These are phyloP conservation scores for Diadegma fenestrale DNA, from an alignment of 2,888 invertebrate species.

Conservation along the genomic window DNA sequence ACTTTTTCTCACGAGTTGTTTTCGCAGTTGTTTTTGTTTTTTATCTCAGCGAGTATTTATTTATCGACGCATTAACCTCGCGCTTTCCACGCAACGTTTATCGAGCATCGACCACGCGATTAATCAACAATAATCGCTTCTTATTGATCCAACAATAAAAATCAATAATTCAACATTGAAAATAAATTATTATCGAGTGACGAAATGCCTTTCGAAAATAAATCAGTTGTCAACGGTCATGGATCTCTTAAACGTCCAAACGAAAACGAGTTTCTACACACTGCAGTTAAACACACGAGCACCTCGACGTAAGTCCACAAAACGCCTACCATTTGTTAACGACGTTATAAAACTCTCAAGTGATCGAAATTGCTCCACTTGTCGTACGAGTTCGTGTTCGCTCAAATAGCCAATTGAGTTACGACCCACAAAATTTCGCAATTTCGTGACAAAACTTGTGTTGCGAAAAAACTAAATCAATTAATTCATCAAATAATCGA, in stretches of 20 bases:
- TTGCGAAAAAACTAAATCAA: background rate
- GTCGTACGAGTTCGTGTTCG: background rate
- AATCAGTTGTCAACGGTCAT: constrained; percentile 72
- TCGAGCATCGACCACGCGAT: background rate
- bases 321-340: background rate
- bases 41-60: background rate
- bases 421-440: background rate
- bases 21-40: background rate
- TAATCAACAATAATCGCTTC: background rate
- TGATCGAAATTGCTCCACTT: constrained; percentile 17
- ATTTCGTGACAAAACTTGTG: background rate
- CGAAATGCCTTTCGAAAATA: constrained; percentile 76
- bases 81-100: background rate
- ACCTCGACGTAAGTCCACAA: constrained; percentile 73
- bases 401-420: background rate
- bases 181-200: constrained; percentile 8
- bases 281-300: constrained; percentile 75
- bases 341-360: background rate
- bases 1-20: background rate
- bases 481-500: background rate
- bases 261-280: constrained; percentile 79
- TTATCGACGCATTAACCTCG: background rate
- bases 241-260: constrained; percentile 74
- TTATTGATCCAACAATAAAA: background rate
- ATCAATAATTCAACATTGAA: background rate